Conservation (phyloP, 2,113 vertebrate species). For the Monopterus albus region DNA sequence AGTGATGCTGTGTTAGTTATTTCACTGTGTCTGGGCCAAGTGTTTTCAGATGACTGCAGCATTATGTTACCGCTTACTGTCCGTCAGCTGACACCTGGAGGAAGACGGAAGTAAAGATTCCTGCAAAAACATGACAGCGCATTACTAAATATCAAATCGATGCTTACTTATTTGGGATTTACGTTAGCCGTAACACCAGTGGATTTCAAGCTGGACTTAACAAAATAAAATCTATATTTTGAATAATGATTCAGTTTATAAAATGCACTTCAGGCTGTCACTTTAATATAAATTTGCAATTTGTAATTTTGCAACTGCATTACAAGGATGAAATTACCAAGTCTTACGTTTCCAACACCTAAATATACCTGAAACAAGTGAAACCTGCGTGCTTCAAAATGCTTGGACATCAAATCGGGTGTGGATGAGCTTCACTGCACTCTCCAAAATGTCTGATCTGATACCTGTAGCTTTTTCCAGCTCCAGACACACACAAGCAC, state of each 20-base stretch:
- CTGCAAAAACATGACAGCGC: constrained; percentile 22
- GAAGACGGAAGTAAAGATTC: constrained; percentile 28
- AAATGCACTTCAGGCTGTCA: not conserved
- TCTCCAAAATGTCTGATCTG: constrained; percentile 30
- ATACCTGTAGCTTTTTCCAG: constrained; percentile 40
- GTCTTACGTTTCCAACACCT: not conserved
- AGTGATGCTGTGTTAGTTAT: constrained; percentile 22
- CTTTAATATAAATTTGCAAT: not conserved
- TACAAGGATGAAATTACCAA: not conserved
- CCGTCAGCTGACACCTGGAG: constrained; percentile 47
- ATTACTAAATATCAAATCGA: constrained; percentile 8
- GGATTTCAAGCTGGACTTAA: not conserved
- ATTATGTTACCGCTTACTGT: constrained; percentile 48
- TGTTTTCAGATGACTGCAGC: constrained; percentile 33
- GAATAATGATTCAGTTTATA: not conserved
- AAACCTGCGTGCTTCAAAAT: not conserved
- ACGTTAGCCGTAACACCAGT: not conserved
- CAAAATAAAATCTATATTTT: constrained; percentile 4
- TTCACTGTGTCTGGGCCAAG: constrained; percentile 14
- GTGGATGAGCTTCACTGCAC: constrained; percentile 26
- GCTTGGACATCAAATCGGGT: constrained; percentile 17
- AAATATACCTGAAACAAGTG: constrained; percentile 6
- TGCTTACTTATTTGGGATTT: not conserved
- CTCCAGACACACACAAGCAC: constrained; percentile 19
- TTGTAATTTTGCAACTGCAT: constrained; percentile 10